Percentiles rank a stretch among this genome's conserved stretches.
Evolutionary conservation across 2,113 vertebrate species (phyloP).

Genomic region (Neogobius melanostomus): DNA sequence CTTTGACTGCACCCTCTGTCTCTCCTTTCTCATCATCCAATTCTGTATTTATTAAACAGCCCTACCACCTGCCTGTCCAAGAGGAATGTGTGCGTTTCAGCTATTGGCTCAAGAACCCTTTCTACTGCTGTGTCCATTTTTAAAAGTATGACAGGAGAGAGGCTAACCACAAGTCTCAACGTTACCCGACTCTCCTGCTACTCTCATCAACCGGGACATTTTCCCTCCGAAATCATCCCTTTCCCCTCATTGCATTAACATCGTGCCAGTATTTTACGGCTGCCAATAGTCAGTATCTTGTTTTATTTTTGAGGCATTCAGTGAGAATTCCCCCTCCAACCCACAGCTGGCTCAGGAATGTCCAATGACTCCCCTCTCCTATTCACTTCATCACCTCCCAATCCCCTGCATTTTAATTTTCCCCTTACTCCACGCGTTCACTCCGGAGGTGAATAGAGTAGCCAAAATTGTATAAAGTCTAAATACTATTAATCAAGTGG

Average conservation of each 20-base stretch:
- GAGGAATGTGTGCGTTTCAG: conserved; percentile 51
- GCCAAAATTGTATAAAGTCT: neutral
- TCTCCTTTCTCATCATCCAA: conserved; percentile 45
- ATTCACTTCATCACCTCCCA: conserved; percentile 62
- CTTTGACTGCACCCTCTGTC: conserved; percentile 51
- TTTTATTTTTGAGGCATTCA: conserved; percentile 73
- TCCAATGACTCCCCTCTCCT: conserved; percentile 61
- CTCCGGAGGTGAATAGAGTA: conserved; percentile 4
- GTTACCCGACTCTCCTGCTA: conserved; percentile 59
- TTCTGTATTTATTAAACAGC: conserved; percentile 71
- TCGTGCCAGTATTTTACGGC: conserved; percentile 52
- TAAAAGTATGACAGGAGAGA: conserved; percentile 51
- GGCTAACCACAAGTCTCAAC: conserved; percentile 63
- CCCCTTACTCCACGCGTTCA: conserved; percentile 37
- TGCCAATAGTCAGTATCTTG: conserved; percentile 66
- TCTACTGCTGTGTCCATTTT: conserved; percentile 45
- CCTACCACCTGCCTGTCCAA: conserved; percentile 60
- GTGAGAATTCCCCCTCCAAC: conserved; percentile 77
- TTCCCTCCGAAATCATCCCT: conserved; percentile 52
- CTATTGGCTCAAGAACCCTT: conserved; percentile 14
- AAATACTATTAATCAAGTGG: neutral
- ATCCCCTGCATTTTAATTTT: conserved; percentile 45
- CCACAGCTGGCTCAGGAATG: conserved; percentile 80
- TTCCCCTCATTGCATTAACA: conserved; percentile 46
- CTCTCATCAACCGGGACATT: conserved; percentile 64